Conservation (phyloP, 2,797 vertebrate species). For the Acanthopagrus latus region DNA sequence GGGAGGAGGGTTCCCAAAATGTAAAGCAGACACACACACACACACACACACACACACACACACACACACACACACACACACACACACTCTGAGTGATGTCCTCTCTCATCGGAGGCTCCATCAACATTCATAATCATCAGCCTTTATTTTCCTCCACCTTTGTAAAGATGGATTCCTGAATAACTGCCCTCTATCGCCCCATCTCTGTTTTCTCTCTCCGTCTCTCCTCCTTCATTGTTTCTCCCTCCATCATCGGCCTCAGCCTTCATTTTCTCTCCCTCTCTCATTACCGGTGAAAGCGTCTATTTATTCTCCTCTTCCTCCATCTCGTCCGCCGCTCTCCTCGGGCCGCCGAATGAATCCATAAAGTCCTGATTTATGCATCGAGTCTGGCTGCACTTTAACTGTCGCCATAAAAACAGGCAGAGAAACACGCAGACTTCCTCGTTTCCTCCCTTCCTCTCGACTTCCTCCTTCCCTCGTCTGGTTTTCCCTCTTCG, state of each 20-base stretch:
- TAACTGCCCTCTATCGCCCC: background rate
- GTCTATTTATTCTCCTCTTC: conserved; percentile 52
- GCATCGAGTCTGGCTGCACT: conserved; percentile 46
- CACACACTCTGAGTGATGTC: background rate
- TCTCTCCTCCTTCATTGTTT: background rate
- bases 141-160: conserved; percentile 14
- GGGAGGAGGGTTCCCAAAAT: background rate
- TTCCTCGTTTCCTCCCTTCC: conserved; percentile 25
- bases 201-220: background rate
- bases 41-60: background rate
- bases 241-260: conserved; percentile 28
- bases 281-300: conserved; percentile 48
- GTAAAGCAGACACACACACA: background rate
- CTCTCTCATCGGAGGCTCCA: background rate
- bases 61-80: background rate
- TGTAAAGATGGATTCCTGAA: conserved; percentile 23
- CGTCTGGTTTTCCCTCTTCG: background rate
- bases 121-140: conserved; percentile 28
- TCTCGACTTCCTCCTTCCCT: conserved; percentile 13
- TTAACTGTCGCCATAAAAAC: conserved; percentile 56
- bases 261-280: conserved; percentile 34
- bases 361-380: conserved; percentile 69
- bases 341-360: conserved; percentile 21
- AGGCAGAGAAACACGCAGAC: conserved; percentile 9
- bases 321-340: conserved; percentile 9